Conservation (phyloP, 2,888 invertebrate species). For the Odontocolon sp. region DNA sequence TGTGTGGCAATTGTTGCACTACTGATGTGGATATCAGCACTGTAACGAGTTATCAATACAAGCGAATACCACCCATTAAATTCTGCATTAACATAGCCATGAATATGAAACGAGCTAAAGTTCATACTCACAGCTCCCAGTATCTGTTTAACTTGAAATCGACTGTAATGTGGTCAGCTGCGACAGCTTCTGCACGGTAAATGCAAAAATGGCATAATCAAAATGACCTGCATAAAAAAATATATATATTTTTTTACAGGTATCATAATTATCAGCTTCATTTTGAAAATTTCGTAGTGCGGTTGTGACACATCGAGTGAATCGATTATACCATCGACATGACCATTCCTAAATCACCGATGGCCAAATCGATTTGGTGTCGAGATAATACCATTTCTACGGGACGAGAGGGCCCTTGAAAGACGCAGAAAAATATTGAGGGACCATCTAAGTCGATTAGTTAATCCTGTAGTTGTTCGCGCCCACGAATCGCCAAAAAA, state of each 20-base stretch:
- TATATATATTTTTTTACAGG: slow-evolving; percentile 4
- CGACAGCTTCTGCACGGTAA: slow-evolving; percentile 44
- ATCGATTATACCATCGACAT: neutral
- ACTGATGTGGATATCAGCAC: slow-evolving; percentile 55
- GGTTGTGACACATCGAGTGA: no score
- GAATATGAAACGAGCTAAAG: slow-evolving; percentile 64
- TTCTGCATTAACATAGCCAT: slow-evolving; percentile 64
- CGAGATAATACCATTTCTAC: neutral
- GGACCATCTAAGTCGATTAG: slow-evolving; percentile 45
- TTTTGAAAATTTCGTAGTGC: neutral
- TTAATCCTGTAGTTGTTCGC: slow-evolving; percentile 30
- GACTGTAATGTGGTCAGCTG: neutral
- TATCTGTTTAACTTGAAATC: slow-evolving; percentile 6
- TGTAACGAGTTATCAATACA: slow-evolving; percentile 64
- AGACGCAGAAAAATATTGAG: slow-evolving; percentile 13
- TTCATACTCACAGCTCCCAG: slow-evolving; percentile 26
- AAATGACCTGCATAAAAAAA: slow-evolving; percentile 9
- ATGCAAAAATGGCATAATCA: no score
- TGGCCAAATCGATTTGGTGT: neutral
- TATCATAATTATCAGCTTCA: neutral
- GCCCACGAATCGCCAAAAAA: slow-evolving; percentile 44
- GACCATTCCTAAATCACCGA: neutral
- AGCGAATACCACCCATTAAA: slow-evolving; percentile 62
- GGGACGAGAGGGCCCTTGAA: neutral
- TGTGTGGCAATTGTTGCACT: slow-evolving; percentile 58